phyloP scores from a whole-genome alignment of 2,797 vertebrate genomes.

The Prionace glauca region DNA sequence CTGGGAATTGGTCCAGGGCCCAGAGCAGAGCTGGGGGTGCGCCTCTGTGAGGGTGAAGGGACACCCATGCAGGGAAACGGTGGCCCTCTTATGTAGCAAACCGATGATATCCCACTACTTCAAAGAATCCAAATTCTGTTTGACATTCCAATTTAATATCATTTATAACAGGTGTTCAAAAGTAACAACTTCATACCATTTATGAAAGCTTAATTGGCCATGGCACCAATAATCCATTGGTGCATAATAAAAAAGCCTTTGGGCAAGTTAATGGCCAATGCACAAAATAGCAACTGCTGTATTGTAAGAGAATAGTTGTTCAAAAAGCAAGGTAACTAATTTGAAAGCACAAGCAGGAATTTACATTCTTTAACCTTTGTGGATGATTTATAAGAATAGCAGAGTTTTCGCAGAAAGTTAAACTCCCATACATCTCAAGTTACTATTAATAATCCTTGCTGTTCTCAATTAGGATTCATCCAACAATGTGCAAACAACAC shows the following conservation, averaged over 20 bases:
- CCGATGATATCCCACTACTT: too few species aligned
- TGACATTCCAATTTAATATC: background rate
- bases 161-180: background rate
- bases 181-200: background rate
- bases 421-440: background rate
- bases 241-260: background rate
- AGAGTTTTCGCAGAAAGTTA: background rate
- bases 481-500: background rate
- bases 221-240: background rate
- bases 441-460: background rate
- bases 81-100: too few species aligned
- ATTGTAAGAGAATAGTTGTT: background rate
- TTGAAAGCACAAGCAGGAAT: background rate
- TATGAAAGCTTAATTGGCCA: background rate
- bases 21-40: background rate
- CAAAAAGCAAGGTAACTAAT: background rate
- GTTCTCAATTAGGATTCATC: background rate
- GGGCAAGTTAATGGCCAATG: background rate
- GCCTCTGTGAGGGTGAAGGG: too few species aligned
- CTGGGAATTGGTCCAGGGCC: too few species aligned
- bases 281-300: background rate
- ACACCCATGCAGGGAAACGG: too few species aligned
- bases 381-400: background rate
- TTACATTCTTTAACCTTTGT: background rate
- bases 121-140: background rate